Evolutionary conservation across 2,888 invertebrate genomes (phyloP), one percentile per base, ranked within the genome.

Genomic region (Mesoligia furuncula): DNA sequence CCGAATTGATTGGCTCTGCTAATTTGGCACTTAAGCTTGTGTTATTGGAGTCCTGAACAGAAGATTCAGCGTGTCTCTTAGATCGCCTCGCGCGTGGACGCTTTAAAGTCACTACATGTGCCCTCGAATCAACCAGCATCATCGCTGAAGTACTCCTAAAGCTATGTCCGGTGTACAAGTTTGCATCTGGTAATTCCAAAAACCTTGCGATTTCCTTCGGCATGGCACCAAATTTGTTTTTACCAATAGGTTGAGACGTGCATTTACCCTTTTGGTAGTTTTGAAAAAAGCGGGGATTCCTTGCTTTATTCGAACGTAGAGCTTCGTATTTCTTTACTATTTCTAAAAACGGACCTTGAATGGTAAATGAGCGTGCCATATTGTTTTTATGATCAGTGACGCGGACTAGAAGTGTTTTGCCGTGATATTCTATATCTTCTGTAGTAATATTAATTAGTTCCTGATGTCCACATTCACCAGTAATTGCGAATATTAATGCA

Each of bases 281-380:
- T 77, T 70, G 77, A 59, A 77, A 77, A 20, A 71, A 77, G 0
- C 68, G 61, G 0, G 42, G 0, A 36, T 13, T 51, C 9, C 36
- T 70, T 36, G 59, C 31, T 42, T 71, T 71, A 6, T 61, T 51
- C 31, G n/a, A n/a, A 31, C 77, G 80, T 24, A 80, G 17, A 9
- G n/a, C 59, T 13, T 61, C 42, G 42, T 77, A 77, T 77, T 80
- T 77, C 51, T 71, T 79, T 0, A 77, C 80, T 17, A 71, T 70
- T 79, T 77, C 80, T 42, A 70, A 77, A 70, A 80, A 77, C 8
- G 80, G 77, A 61, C 71, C 79, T 15, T 71, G 59, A 11, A 77
- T 61, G 8, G 80, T 61, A 71, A 77, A 77, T 36, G 59, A 42
- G 13, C 80, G 71, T 3, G 31, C 31, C 67, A 31, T 66, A 17